Evolutionary conservation across 2,888 invertebrate species (phyloP), one percentile per base, ranked within the genome.

Genomic region (Drosophila lutescens): DNA sequence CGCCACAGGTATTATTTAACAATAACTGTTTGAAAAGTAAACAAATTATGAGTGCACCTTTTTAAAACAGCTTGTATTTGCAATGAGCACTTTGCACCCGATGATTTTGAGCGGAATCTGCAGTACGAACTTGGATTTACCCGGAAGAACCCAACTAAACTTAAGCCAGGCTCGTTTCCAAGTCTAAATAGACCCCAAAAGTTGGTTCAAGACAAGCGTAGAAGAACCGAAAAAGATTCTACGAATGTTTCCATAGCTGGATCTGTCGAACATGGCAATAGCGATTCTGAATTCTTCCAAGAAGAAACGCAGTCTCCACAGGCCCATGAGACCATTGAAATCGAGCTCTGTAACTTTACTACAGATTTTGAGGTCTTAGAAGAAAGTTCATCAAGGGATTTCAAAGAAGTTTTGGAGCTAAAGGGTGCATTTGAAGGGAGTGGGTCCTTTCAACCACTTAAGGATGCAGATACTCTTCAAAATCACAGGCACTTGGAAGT

Each of bases 21-120:
- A 49, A 57, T 1, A 47, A 41, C 7, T 6, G 15, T 32, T 2
- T 26, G 4, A n/a, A 44, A 0, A 34, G 23, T 34, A 32, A 53
- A 26, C 15, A 13, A 26, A 26, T 26, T 15, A 26, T 13, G 5
- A 12, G 41, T 6, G 13, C 3, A 26, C 26, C 13, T 12, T 2
- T 17, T 54, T 1, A 40, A 7, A 7, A 12, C 34, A 79, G 79
- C 80, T 26, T 76, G 83, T 20, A 82, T 85, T 26, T 83, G 83
- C 53, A 71, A 80, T 46, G 71, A 69, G 9, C 83, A 86, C 36
- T 84, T 84, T n/a, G 51, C 60, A 0, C 26, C 74, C 1, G 65
- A 74, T 1, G 83, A 82, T n/a, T 82, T 82, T 53, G 72, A 82
- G 40, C 56, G 82, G 0, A 85, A 83, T 65, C 65, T 83, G 73